Base-by-base conservation (phyloP, 2,113 vertebrate genomes). In the Aldabrachelys gigantea region DNA sequence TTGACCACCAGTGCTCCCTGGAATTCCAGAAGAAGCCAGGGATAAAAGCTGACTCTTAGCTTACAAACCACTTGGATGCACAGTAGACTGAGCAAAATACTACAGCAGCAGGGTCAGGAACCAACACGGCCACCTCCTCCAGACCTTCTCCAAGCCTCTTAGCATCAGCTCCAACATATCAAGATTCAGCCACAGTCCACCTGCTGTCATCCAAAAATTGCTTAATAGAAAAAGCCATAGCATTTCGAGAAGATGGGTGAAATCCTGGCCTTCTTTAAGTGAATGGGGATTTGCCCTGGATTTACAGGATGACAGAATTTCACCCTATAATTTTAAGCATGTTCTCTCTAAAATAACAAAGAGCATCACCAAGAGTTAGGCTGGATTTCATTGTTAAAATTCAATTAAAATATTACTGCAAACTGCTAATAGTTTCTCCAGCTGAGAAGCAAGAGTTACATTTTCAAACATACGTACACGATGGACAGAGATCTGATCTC, bases 181-280 rank as follows among this genome's bases (percentile, higher is more conserved):
- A 19, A 49, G 47, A 11, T 16, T 84, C 57, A 84, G 83, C 8
- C 47, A 69, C 47, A 69, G 11, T 50, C 21, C 35, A 17, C 12
- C 22, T 8, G 12, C 21, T 69, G 29, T 25, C 21, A 69, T 17
- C 21, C 38, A 89, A 59, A 82, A 85, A 89, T 16, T 56, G 25
- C 31, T 50, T 2, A 78, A 57, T 87, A 87, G 13, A 72, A 82
- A 38, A 47, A 78, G 75, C 7, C 31, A 62, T 62, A n/a, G 3
- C 19, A 35, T 52, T 53, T 80, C 72, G 94, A 56, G 1, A 80
- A 3, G 3, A 50, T 17, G 5, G 5, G 10, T 85, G 13, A 88
- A 94, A 41, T 3, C 10, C 6, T 92, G 0, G 0, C 11, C 21
- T 11, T 6, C 17, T 0, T 41, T 27, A 78, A 89, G 8, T 29